phyloP scores from a whole-genome alignment of 2,888 invertebrate species.

The Neoascia interrupta region DNA sequence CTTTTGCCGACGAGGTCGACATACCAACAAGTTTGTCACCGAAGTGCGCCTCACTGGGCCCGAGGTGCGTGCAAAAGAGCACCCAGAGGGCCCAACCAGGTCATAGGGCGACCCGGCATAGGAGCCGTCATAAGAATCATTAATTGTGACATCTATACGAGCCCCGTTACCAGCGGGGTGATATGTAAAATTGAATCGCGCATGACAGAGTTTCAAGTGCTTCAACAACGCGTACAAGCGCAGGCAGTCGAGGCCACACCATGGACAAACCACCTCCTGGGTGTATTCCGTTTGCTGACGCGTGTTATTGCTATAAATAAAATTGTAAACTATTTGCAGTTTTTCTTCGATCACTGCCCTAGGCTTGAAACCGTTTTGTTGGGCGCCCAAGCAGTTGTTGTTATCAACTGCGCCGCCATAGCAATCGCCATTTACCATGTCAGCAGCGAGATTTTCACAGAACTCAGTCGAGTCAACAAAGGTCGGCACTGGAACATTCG shows the following conservation, averaged over 20 bases:
- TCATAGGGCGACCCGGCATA: slow-evolving; percentile 96
- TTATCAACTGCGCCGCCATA: slow-evolving; percentile 71
- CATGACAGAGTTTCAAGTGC: slow-evolving; percentile 95
- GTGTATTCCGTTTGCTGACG: slow-evolving; percentile 97
- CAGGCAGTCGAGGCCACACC: slow-evolving; percentile 95
- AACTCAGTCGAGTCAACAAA: slow-evolving; percentile 74
- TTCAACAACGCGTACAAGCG: slow-evolving; percentile 93
- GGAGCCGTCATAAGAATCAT: slow-evolving; percentile 96
- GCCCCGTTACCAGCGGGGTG: slow-evolving; percentile 83
- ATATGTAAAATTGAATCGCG: slow-evolving; percentile 95
- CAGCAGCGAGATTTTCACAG: slow-evolving; percentile 61
- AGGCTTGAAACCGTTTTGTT: slow-evolving; percentile 50
- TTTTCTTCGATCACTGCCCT: slow-evolving; percentile 78
- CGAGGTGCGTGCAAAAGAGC: slow-evolving; percentile 84
- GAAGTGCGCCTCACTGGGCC: slow-evolving; percentile 84
- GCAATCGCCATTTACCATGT: slow-evolving; percentile 37
- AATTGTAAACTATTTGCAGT: slow-evolving; percentile 95
- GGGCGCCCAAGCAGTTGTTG: slow-evolving; percentile 74
- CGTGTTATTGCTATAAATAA: slow-evolving; percentile 96
- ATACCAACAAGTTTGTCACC: slow-evolving; percentile 84
- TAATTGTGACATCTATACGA: slow-evolving; percentile 96
- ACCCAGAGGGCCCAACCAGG: slow-evolving; percentile 87
- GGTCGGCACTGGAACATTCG: slow-evolving; percentile 81
- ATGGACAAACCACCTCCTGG: slow-evolving; percentile 95
- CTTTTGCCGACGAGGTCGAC: slow-evolving; percentile 81